A percentile compares a stretch with the other conserved stretches of the same genome.
phyloP scores from a whole-genome alignment of 2,797 vertebrate species.

The Pampus argenteus region DNA sequence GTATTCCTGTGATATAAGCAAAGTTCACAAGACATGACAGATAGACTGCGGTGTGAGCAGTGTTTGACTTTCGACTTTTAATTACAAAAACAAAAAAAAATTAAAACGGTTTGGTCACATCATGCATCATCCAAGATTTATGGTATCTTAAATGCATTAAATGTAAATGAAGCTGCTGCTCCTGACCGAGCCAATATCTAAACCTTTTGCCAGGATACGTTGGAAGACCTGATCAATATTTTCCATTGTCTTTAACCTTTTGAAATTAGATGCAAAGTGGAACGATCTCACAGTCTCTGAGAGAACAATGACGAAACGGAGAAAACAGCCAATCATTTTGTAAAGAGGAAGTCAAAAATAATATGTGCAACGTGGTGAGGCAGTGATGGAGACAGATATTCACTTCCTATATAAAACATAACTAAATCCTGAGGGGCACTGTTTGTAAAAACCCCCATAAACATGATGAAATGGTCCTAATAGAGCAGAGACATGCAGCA shows the following conservation, averaged over 20 bases:
- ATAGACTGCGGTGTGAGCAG: not conserved
- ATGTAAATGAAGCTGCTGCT: not conserved
- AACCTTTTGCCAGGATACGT: not conserved
- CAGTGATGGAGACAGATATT: constrained; percentile 38
- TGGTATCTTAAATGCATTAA: not conserved
- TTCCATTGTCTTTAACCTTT: not conserved
- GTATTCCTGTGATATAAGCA: not conserved
- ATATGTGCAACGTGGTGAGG: constrained; percentile 31
- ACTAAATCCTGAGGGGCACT: constrained; percentile 32
- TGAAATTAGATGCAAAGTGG: not conserved
- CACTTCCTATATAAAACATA: constrained; percentile 33
- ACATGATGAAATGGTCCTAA: constrained; percentile 24
- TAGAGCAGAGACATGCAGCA: constrained; percentile 16
- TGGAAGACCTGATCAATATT: not conserved
- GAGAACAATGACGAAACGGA: constrained; percentile 25
- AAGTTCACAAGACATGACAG: not conserved
- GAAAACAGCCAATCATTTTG: constrained; percentile 20
- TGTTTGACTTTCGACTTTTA: not conserved
- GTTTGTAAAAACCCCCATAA: constrained; percentile 19
- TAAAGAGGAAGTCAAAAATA: constrained; percentile 45
- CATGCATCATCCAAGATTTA: not conserved
- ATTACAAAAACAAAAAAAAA: not conserved
- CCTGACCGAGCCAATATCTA: too few species aligned
- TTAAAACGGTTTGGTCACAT: not conserved
- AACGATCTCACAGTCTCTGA: constrained; percentile 24